Base-by-base conservation (phyloP, 2,888 invertebrate species). In the Melanchra persicariae region DNA sequence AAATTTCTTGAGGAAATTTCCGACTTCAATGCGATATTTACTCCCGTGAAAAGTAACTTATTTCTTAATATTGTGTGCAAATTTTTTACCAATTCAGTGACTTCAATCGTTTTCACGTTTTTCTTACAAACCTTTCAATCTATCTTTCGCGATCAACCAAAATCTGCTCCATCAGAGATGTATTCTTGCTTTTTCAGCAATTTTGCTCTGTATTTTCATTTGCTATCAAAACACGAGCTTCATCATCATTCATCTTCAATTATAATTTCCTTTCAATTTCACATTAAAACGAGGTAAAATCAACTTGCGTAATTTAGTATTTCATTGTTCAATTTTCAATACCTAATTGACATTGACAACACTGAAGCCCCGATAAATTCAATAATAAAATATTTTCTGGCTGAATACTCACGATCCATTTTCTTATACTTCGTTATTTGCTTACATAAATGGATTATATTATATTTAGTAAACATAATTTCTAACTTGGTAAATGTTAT, bases 381-480 rank as follows among this genome's bases (percentile, higher is more conserved):
- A 79, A 40, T 58, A 47, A 34, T 52, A 40, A 47, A 34, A 45
- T 79, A 62, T 58, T 52, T 58, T 37, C 30, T 2, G 15, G 22
- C 19, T 0, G n/a, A 47, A 43, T 30, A 30, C 24, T 49, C 4
- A 4, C 2, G 26, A n/a, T 17, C 26, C 22, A 43, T 55, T 75
- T 74, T 43, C 24, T 12, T 40, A 26, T 19, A 30, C 45, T 19
- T 19, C 45, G 34, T 51, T 71, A 60, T 66, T 75, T 80, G 9
- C 37, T 7, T 24, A 17, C 37, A n/a, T 61, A 55, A 55, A 26
- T 57, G 51, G 37, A 52, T 66, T 60, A 54, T 12, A 34, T 75
- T 45, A 60, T 78, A 71, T 51, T 81, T 57, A 24, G 26, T 51
- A 55, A 81, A 49, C 34, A 51, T 59, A 30, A 75, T 59, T 45